These are phyloP conservation scores for Drosophila rufa DNA, from an alignment of 1,140 invertebrate species.

Conservation along the genomic window DNA sequence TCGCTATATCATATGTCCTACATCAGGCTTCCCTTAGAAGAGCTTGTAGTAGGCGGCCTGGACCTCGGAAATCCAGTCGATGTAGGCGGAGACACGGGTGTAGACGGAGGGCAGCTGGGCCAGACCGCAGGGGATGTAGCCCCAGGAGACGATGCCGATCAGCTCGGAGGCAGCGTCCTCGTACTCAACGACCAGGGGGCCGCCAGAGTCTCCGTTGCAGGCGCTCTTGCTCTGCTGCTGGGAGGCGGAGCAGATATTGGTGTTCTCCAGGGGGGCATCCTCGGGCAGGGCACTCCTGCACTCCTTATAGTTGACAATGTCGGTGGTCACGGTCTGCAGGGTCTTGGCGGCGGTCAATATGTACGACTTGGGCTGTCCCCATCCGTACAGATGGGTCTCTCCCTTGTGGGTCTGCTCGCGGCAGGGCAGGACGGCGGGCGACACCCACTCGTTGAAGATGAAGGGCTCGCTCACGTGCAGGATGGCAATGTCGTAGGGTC, in stretches of 20 bases:
- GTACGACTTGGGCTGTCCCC: slow-evolving; percentile 85
- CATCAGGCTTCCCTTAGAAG: slow-evolving; percentile 28
- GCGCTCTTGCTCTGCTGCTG: slow-evolving; percentile 86
- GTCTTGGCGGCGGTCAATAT: slow-evolving; percentile 60
- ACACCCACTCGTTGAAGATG: slow-evolving; percentile 86
- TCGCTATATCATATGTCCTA: not conserved
- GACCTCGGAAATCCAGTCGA: slow-evolving; percentile 77
- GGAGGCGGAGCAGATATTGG: slow-evolving; percentile 88
- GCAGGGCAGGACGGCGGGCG: slow-evolving; percentile 86
- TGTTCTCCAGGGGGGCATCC: slow-evolving; percentile 70
- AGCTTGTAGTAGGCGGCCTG: slow-evolving; percentile 69
- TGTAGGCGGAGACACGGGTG: slow-evolving; percentile 88
- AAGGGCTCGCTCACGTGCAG: slow-evolving; percentile 87
- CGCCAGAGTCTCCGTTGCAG: slow-evolving; percentile 89
- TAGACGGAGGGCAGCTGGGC: slow-evolving; percentile 89
- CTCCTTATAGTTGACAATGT: slow-evolving; percentile 73
- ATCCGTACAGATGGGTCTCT: slow-evolving; percentile 85
- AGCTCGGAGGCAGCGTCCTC: slow-evolving; percentile 60
- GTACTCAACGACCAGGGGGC: slow-evolving; percentile 87
- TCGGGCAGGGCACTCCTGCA: slow-evolving; percentile 63
- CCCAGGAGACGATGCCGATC: slow-evolving; percentile 92
- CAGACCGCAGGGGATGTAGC: slow-evolving; percentile 89
- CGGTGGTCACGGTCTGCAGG: slow-evolving; percentile 83
- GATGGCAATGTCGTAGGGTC: slow-evolving; percentile 88
- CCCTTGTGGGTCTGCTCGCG: slow-evolving; percentile 82